A percentile compares a stretch with the other conserved stretches of the same genome.
These are phyloP conservation scores for Microctonus brassicae DNA, from an alignment of 2,888 invertebrate species.

Conservation along the genomic window DNA sequence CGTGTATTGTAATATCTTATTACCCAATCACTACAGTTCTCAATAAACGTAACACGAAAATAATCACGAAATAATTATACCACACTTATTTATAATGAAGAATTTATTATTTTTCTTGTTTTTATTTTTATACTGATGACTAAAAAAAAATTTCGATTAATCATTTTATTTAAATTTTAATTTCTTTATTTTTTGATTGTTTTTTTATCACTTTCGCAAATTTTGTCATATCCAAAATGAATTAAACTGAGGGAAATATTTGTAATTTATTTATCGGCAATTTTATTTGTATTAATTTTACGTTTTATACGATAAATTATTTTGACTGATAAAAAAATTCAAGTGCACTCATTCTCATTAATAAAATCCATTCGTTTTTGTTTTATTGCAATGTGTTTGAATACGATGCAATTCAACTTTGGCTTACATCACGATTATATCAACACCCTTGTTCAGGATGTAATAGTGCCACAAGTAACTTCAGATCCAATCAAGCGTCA, in stretches of 20 bases:
- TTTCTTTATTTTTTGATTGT: too few species aligned
- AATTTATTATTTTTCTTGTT: background rate
- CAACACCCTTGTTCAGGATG: background rate
- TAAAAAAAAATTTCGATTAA: too few species aligned
- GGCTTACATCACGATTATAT: background rate
- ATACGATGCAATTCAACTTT: constrained; percentile 3
- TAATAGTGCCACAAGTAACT: constrained; percentile 3
- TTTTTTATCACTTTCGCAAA: too few species aligned
- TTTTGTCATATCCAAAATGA: too few species aligned
- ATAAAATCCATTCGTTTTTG: background rate
- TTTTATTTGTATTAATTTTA: too few species aligned
- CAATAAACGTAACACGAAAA: background rate
- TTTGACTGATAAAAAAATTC: too few species aligned
- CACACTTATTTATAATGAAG: background rate
- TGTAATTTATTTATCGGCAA: too few species aligned
- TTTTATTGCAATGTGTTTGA: background rate
- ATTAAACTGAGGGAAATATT: too few species aligned
- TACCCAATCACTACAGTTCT: background rate
- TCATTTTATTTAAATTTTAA: too few species aligned
- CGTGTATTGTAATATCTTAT: too few species aligned
- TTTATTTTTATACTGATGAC: too few species aligned
- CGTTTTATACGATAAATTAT: too few species aligned
- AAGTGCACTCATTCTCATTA: background rate
- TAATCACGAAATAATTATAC: background rate
- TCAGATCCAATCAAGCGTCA: constrained; percentile 14